Conservation (phyloP, 2,888 invertebrate species). For the Crepidodera aurea region DNA sequence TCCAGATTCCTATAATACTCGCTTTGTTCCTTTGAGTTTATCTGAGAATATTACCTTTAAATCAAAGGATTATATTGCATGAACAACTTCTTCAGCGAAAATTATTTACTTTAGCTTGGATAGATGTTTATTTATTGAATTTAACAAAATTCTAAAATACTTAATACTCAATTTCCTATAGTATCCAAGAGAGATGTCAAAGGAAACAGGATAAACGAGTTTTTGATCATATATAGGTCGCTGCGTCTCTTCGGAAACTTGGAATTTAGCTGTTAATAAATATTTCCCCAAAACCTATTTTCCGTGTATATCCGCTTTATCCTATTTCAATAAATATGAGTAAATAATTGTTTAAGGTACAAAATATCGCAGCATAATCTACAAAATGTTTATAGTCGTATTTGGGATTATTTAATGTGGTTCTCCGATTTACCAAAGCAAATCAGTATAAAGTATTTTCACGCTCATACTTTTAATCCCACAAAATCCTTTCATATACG, state of each 20-base stretch:
- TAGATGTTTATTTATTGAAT: slow-evolving; percentile 6
- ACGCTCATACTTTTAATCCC: too few species aligned
- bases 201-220: not conserved
- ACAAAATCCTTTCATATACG: too few species aligned
- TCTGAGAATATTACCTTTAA: too few species aligned
- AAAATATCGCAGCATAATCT: too few species aligned
- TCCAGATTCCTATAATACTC: too few species aligned
- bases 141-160: not conserved
- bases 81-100: not conserved
- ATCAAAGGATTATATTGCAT: not conserved
- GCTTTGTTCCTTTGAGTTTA: too few species aligned
- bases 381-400: too few species aligned
- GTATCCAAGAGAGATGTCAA: not conserved
- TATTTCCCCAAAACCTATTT: not conserved
- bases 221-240: not conserved
- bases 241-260: not conserved
- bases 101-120: not conserved
- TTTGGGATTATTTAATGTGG: too few species aligned
- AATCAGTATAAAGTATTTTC: too few species aligned
- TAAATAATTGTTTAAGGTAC: too few species aligned
- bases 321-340: too few species aligned
- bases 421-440: too few species aligned
- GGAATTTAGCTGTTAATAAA: not conserved
- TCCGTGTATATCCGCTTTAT: not conserved
- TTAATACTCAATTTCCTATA: not conserved